Base-by-base conservation (phyloP, 1,140 invertebrate genomes). In the Drosophila punjabiensis region DNA sequence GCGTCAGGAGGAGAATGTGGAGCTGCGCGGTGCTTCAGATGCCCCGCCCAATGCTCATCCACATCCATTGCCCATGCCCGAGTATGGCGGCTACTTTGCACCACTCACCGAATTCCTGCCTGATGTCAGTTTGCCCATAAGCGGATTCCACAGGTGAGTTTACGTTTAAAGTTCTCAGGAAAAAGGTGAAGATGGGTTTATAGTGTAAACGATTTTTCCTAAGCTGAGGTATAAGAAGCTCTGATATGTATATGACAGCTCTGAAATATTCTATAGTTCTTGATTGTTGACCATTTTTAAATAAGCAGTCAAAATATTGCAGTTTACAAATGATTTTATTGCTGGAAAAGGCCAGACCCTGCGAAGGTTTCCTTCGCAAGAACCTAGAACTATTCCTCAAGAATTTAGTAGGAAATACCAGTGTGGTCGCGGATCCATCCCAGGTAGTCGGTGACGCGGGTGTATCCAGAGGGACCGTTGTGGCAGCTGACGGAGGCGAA, bases 11-110 rank as follows among this genome's bases (percentile, higher is more conserved):
- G 93, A 93, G 69, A 93, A 93, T 71, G 89, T 93, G 14, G 92
- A 93, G 67, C 28, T 94, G 66, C 59, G 85, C 53, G 86, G 66
- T 60, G 88, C 61, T 90, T 55, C 93, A 0, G 93, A 94, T 52
- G 93, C 50, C 92, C 60, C 93, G 0, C 78, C 93, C 24, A 95
- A 95, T 65, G 96, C 97, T 3, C 85, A 89, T 96, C 97, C 97
- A 7, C 96, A 98, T 94, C 98, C 99, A 1, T 94, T 99, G 63
- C 99, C 99, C 5, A 99, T 99, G 99, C 99, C 99, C 1, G 99
- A 99, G 92, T 99, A 99, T 93, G 99, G 99, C 5, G 99, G 99
- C 2, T 99, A 98, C 93, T 99, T 99, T 94, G 98, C 98, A 8
- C 98, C 98, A 11, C 94, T 99, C 13, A 98, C 98, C 14, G 97